Conservation (phyloP, 2,888 invertebrate genomes). For the Noctua pronuba region DNA sequence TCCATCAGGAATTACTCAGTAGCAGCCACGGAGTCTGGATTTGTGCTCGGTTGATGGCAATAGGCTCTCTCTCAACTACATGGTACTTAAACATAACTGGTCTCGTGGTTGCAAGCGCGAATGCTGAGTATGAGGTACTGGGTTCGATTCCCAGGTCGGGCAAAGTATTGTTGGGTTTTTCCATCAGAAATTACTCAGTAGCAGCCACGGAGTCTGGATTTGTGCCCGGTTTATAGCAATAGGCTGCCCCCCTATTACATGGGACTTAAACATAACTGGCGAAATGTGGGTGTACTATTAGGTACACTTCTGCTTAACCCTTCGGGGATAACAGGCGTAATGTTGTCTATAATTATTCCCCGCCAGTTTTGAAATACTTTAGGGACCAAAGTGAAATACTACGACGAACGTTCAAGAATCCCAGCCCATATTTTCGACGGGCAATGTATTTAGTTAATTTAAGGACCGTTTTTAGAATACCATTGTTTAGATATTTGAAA, state of each 20-base stretch:
- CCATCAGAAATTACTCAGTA: neutral
- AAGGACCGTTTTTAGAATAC: neutral
- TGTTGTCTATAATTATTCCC: neutral
- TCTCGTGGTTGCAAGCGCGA: neutral
- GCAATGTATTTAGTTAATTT: neutral
- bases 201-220: neutral
- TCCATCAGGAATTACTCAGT: neutral
- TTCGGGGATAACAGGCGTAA: neutral
- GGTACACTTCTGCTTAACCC: neutral
- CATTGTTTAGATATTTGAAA: neutral
- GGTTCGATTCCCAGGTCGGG: neutral
- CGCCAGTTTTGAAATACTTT: conserved; percentile 1
- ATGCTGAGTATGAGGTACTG: too few relatives aligned
- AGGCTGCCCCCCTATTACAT: neutral
- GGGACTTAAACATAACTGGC: neutral
- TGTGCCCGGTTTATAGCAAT: neutral
- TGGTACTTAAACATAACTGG: neutral
- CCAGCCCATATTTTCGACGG: neutral
- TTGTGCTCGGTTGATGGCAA: neutral
- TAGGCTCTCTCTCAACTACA: neutral
- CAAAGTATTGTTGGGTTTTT: neutral
- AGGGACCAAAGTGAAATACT: neutral
- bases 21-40: neutral
- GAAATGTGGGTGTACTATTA: too few relatives aligned
- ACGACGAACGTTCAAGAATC: conserved; percentile 1